A percentile compares a stretch with the other conserved stretches of the same genome.
phyloP scores from a whole-genome alignment of 1,140 invertebrate genomes.

The Megathymus violae region DNA sequence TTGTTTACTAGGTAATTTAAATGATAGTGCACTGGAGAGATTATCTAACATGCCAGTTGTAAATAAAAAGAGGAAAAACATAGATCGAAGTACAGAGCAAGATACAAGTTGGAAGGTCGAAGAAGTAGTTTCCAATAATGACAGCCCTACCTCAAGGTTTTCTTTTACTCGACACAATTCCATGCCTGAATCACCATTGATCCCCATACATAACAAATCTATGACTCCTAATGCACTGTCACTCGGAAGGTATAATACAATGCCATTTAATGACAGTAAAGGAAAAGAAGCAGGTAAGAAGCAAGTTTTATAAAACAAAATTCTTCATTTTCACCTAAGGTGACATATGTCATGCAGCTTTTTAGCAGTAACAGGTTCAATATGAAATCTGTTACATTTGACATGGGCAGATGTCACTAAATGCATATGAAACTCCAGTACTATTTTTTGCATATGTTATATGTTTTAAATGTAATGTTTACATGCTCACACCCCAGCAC shows the following conservation, averaged over 20 bases:
- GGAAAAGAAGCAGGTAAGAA: conserved; percentile 46
- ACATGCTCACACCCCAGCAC: too few relatives aligned
- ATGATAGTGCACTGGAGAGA: conserved; percentile 77
- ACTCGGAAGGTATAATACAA: conserved; percentile 75
- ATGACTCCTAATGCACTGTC: conserved; percentile 61
- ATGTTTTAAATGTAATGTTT: too few relatives aligned
- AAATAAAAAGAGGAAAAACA: conserved; percentile 40
- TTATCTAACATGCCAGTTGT: conserved; percentile 67
- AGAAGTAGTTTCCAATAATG: conserved; percentile 54
- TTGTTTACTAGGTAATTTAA: conserved; percentile 72
- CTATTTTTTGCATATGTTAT: too few relatives aligned
- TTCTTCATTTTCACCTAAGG: too few relatives aligned
- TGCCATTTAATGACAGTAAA: conserved; percentile 68
- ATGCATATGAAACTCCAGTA: too few relatives aligned
- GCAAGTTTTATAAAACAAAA: too few relatives aligned
- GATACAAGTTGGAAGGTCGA: conserved; percentile 48
- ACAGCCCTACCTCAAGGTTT: conserved; percentile 59
- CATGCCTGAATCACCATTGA: conserved; percentile 76
- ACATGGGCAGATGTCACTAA: too few relatives aligned
- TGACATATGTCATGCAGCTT: too few relatives aligned
- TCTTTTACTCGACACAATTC: conserved; percentile 72
- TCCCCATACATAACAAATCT: conserved; percentile 51
- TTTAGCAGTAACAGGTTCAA: too few relatives aligned
- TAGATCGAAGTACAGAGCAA: conserved; percentile 34
- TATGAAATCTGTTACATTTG: too few relatives aligned